Percentiles rank a stretch among this genome's conserved stretches.
These are phyloP conservation scores for Otis tarda DNA, from an alignment of 2,113 vertebrate species.

Conservation along the genomic window DNA sequence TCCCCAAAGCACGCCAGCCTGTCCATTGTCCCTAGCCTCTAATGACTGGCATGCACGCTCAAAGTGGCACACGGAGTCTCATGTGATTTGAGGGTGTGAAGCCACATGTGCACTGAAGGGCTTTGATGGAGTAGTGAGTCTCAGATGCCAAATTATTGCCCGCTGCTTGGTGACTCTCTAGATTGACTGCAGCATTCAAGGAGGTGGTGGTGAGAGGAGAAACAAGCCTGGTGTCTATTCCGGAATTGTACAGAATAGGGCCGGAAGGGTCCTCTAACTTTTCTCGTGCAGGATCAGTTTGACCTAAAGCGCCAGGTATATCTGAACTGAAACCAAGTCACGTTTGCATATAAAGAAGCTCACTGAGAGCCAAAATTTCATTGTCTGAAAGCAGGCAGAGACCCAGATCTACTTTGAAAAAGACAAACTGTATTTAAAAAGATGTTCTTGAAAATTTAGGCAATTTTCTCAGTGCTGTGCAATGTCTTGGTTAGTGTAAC, in stretches of 20 bases:
- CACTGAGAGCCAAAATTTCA: background rate
- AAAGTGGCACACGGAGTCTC: fast-evolving
- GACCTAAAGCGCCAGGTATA: background rate
- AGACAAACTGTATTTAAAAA: conserved; percentile 6
- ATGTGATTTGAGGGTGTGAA: background rate
- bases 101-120: background rate
- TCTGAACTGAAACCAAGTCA: background rate
- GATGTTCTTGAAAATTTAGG: background rate
- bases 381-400: conserved; percentile 1
- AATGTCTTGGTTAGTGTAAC: background rate
- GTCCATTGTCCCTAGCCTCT: background rate
- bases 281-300: background rate
- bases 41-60: fast-evolving
- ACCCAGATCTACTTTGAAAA: background rate
- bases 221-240: background rate
- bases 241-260: background rate
- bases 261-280: background rate
- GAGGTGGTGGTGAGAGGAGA: background rate
- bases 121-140: background rate
- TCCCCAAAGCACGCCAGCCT: background rate
- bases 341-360: background rate
- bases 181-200: background rate
- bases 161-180: background rate
- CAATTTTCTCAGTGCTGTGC: background rate
- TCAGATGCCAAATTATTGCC: background rate